These are phyloP conservation scores for Castor canadensis DNA, from an alignment of 2,113 vertebrate species.

Conservation along the genomic window DNA sequence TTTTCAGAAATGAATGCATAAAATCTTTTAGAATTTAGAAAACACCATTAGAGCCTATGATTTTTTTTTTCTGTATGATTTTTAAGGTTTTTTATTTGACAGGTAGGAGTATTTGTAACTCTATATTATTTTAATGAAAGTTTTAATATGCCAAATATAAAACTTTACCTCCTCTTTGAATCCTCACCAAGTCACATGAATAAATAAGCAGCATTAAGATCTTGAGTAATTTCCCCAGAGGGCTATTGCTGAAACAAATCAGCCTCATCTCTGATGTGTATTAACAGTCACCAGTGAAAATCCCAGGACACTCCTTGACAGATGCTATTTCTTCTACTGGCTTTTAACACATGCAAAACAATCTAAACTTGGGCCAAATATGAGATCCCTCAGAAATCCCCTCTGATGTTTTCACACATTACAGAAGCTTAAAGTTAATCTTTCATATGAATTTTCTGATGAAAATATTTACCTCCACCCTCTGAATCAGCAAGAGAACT, in stretches of 20 bases:
- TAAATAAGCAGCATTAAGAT: constrained; percentile 78
- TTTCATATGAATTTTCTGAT: not conserved
- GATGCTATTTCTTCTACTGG: constrained; percentile 7
- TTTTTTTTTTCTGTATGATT: not conserved
- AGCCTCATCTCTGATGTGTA: not conserved
- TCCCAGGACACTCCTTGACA: constrained; percentile 53
- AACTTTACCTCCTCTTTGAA: constrained; percentile 65
- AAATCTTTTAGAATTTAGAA: constrained; percentile 32
- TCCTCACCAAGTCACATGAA: constrained; percentile 74
- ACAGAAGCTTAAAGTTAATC: not conserved
- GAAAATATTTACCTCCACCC: not conserved
- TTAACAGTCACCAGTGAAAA: constrained; percentile 66
- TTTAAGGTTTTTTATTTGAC: constrained; percentile 42
- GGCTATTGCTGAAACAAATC: constrained; percentile 62
- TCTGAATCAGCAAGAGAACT: not conserved
- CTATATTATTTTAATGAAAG: constrained; percentile 57
- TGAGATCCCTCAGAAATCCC: not conserved
- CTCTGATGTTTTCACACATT: not conserved
- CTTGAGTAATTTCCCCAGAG: constrained; percentile 69
- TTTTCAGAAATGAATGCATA: constrained; percentile 37
- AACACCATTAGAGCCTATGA: too few relatives aligned
- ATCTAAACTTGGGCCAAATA: not conserved
- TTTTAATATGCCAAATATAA: constrained; percentile 71
- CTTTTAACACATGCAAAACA: constrained; percentile 32
- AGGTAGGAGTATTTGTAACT: constrained; percentile 30